Evolutionary conservation across 1,140 invertebrate genomes (phyloP), one percentile per base, ranked within the genome.

Genomic region (Drosophila sp.): DNA sequence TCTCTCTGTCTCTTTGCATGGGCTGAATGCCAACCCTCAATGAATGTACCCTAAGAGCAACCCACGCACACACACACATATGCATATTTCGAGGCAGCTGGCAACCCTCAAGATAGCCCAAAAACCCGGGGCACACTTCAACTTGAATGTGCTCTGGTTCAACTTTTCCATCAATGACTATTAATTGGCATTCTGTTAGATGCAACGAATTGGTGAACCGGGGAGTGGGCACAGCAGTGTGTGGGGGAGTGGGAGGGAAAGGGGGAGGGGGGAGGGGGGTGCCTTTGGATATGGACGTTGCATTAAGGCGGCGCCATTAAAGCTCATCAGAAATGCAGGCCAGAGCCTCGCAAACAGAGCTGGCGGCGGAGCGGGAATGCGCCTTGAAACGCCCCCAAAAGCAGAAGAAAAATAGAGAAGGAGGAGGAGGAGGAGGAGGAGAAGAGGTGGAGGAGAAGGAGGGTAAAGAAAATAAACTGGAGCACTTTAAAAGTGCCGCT

Each of bases 231-330:
- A 34, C 8, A 2, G 7, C 5, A 5, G 29, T n/a, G n/a, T n/a
- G 32, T 2, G 36, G 21, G 13, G 38, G 13, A 4, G 25, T 7
- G 43, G 36, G 38, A 18, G 2, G 13, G 27, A 7, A 16, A 27
- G 14, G 7, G 6, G 25, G 8, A 43, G 36, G 38, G 16, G 2
- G 13, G 27, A 7, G 25, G 34, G 14, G 7, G 9, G 38, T 13
- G 21, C 21, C 1, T 1, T 21, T 21, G 21, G 21, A 9, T 29
- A 16, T 40, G 57, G 36, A 43, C 25, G 64, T 63, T 84, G 81
- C 81, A 86, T 86, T 86, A 86, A 78, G 82, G 78, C 82, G 82
- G 82, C 78, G 78, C 82, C 82, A 86, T 86, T 86, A 86, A 86
- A 86, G 82, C 82, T 87, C 82, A 86, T 86, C 83, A 76, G 63